phyloP scores from a whole-genome alignment of 2,797 vertebrate species.

The Alauda arvensis region DNA sequence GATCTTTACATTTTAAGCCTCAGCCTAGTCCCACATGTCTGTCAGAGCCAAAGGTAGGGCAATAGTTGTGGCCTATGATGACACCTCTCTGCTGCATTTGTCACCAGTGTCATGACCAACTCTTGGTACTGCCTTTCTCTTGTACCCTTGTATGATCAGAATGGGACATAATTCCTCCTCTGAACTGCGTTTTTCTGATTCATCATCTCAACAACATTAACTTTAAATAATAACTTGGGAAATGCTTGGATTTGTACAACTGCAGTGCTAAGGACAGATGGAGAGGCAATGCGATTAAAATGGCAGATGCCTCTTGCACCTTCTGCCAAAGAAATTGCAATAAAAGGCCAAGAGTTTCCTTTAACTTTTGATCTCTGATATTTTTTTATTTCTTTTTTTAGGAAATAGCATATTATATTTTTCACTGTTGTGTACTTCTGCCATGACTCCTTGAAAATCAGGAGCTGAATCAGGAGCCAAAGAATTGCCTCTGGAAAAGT shows the following conservation, averaged over 20 bases:
- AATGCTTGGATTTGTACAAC: not conserved
- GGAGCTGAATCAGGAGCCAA: not conserved
- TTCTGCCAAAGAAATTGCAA: slow-evolving; percentile 1
- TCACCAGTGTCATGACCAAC: not conserved
- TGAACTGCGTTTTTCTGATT: not conserved
- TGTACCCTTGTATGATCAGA: not conserved
- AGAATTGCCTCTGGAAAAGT: not conserved
- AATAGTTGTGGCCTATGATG: not conserved
- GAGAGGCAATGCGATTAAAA: not conserved
- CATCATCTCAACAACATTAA: not conserved
- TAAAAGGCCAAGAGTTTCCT: not conserved
- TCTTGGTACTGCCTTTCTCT: rapidly evolving
- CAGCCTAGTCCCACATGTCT: not conserved
- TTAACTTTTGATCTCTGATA: not conserved
- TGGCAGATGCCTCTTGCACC: not conserved
- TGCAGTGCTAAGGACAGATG: not conserved
- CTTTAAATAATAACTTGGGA: not conserved
- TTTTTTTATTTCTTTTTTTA: not conserved
- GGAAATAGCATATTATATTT: not conserved
- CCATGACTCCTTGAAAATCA: not conserved
- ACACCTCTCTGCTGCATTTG: not conserved
- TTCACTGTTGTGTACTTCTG: not conserved
- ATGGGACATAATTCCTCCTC: not conserved
- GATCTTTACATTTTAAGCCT: not conserved
- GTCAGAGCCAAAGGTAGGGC: not conserved